phyloP scores from a whole-genome alignment of 2,113 vertebrate genomes.

The Centrocercus urophasianus region DNA sequence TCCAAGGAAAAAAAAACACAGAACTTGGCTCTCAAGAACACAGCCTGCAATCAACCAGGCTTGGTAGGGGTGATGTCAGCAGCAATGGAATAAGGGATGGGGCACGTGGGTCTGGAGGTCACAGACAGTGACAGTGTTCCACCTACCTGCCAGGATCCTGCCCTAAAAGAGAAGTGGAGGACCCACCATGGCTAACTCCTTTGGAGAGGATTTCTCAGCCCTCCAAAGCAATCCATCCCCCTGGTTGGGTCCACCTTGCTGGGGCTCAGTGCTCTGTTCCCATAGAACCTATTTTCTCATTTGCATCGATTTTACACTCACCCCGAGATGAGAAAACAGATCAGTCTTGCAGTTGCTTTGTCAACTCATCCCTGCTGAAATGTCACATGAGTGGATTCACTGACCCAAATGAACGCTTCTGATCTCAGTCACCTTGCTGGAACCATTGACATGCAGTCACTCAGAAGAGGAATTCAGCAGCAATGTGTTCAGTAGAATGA shows the following conservation, averaged over 20 bases:
- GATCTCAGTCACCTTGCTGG: not conserved
- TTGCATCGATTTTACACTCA: not conserved
- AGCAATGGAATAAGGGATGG: not conserved
- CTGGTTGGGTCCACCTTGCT: not conserved
- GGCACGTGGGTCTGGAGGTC: not conserved
- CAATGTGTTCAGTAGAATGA: not conserved
- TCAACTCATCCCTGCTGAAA: not conserved
- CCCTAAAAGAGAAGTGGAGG: not conserved
- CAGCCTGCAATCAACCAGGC: not conserved
- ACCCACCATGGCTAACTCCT: not conserved
- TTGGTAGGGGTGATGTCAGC: not conserved
- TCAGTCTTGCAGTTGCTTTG: not conserved
- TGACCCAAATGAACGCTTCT: not conserved
- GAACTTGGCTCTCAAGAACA: not conserved
- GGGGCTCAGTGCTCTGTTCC: not conserved
- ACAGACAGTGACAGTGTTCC: not conserved
- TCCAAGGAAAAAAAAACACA: not conserved
- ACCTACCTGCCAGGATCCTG: not conserved
- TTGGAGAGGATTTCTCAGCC: not conserved
- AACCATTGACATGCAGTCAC: rapidly evolving
- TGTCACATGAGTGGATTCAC: not conserved
- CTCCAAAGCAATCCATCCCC: not conserved
- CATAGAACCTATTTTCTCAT: not conserved
- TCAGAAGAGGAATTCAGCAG: not conserved
- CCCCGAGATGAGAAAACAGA: not conserved